Percentiles rank a stretch among this genome's conserved stretches.
phyloP scores from a whole-genome alignment of 2,797 vertebrate species.

The Champsocephalus esox region DNA sequence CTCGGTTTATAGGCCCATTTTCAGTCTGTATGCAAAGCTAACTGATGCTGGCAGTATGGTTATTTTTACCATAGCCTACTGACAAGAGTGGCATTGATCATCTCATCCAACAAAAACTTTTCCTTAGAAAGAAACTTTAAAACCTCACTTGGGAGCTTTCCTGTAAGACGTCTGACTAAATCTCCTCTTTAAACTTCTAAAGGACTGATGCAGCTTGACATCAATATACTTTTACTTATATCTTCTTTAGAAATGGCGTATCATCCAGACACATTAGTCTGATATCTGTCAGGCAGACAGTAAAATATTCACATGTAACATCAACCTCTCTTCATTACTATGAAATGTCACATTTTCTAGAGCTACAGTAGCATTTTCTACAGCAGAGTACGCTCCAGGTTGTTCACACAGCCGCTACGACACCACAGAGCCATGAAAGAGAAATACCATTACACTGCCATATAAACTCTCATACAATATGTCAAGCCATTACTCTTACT shows the following conservation, averaged over 20 bases:
- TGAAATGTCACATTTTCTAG: conserved; percentile 72
- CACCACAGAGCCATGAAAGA: conserved; percentile 60
- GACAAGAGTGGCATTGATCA: background rate
- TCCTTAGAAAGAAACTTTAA: conserved; percentile 19
- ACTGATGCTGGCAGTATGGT: background rate
- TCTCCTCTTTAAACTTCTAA: conserved; percentile 2
- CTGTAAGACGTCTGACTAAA: background rate
- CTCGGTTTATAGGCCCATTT: background rate
- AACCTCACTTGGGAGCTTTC: background rate
- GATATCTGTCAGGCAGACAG: conserved; percentile 46
- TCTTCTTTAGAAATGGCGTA: conserved; percentile 15
- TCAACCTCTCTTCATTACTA: conserved; percentile 52
- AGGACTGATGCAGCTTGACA: background rate
- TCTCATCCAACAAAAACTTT: background rate
- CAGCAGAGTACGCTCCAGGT: conserved; percentile 68
- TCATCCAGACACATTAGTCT: conserved; percentile 41
- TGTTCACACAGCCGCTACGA: conserved; percentile 69
- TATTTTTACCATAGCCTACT: background rate
- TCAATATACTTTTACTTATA: conserved; percentile 2
- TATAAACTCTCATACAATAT: conserved; percentile 47
- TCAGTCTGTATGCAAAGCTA: background rate
- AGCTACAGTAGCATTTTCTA: conserved; percentile 77
- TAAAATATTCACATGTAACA: conserved; percentile 57
- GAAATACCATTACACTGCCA: conserved; percentile 53
- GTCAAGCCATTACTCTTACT: conserved; percentile 50